phyloP scores from a whole-genome alignment of 2,797 vertebrate genomes.

The Tamandua tetradactyla region DNA sequence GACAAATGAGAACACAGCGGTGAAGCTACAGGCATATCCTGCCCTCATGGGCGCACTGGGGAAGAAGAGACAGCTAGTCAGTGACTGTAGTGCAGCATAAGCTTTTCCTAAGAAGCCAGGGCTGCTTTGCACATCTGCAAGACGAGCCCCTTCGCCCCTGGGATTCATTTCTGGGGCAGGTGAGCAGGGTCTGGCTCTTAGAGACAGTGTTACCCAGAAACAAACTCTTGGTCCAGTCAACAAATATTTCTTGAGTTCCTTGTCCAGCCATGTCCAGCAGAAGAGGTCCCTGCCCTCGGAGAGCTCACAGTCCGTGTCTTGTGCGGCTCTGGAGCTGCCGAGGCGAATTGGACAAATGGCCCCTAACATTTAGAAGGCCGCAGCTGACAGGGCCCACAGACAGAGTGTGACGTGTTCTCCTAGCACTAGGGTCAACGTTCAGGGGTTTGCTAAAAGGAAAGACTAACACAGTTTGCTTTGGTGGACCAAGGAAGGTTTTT shows the following conservation, averaged over 20 bases:
- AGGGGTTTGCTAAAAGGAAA: background rate
- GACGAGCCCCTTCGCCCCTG: background rate
- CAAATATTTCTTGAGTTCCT: background rate
- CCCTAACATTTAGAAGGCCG: background rate
- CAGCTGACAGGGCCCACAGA: background rate
- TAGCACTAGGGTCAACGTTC: background rate
- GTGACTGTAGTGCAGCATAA: rapidly evolving
- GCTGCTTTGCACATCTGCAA: background rate
- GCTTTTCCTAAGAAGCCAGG: background rate
- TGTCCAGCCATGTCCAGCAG: background rate
- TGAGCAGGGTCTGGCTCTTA: background rate
- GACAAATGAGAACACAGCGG: background rate
- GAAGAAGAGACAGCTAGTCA: background rate
- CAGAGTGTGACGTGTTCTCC: background rate
- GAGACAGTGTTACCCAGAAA: background rate
- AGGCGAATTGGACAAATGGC: background rate
- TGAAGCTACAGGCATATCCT: background rate
- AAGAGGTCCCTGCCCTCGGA: background rate
- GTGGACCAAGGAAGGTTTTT: background rate
- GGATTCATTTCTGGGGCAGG: too few species aligned
- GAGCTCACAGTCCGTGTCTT: background rate
- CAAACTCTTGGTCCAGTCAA: background rate
- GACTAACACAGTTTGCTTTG: background rate
- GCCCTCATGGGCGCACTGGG: background rate
- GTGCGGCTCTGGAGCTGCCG: background rate